Evolutionary conservation across 1,140 invertebrate species (phyloP).

Genomic region (Notospermus geniculatus): DNA sequence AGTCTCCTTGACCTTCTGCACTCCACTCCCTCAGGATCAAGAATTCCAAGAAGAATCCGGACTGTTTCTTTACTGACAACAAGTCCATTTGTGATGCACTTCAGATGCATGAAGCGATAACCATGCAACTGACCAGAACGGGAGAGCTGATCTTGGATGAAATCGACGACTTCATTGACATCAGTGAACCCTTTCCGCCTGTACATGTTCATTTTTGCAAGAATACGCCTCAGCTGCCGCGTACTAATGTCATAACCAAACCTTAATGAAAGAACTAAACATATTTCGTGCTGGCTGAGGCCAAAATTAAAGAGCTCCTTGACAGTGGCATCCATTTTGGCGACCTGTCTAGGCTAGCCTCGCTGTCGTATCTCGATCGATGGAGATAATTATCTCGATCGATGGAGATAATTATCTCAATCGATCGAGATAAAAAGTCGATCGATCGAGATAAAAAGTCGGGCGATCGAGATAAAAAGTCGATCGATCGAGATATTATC

Average conservation of each 20-base stretch:
- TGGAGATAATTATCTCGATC: too few relatives aligned
- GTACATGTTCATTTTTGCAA: background rate
- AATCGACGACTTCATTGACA: background rate
- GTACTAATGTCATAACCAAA: background rate
- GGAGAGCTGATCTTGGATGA: background rate
- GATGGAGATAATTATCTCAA: too few relatives aligned
- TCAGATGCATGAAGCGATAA: background rate
- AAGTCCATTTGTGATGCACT: background rate
- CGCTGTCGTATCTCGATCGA: too few relatives aligned
- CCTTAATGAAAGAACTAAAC: too few relatives aligned
- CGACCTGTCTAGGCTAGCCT: too few relatives aligned
- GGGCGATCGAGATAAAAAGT: too few relatives aligned
- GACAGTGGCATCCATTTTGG: too few relatives aligned
- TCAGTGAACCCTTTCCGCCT: background rate
- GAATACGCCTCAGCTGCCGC: background rate
- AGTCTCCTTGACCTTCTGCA: conserved; percentile 7
- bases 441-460: too few relatives aligned
- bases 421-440: too few relatives aligned
- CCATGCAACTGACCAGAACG: background rate
- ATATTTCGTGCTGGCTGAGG: too few relatives aligned
- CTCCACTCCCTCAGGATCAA: conserved; percentile 20
- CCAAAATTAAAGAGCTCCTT: too few relatives aligned
- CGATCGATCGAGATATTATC: too few relatives aligned
- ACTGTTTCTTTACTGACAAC: background rate
- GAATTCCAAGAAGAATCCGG: background rate